Conservation (phyloP, 1,140 invertebrate species). For the Melanaphis sacchari region DNA sequence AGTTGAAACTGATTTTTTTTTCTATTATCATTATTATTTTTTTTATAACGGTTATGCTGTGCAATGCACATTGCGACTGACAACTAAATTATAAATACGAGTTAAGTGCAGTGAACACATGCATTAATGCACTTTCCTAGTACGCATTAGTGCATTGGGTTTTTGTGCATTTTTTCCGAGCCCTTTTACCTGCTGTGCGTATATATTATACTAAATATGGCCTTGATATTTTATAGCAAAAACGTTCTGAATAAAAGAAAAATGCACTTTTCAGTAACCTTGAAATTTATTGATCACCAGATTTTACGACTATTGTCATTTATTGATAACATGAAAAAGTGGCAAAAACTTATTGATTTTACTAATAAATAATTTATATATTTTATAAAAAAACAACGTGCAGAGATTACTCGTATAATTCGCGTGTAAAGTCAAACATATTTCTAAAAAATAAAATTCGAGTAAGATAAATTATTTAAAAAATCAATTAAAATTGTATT, state of each 20-base stretch:
- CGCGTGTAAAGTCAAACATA: too few relatives aligned
- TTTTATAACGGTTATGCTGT: not conserved
- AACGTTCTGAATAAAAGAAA: not conserved
- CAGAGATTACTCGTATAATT: too few relatives aligned
- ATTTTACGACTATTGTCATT: not conserved
- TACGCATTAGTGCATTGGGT: not conserved
- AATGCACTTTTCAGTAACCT: not conserved
- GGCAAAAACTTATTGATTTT: too few relatives aligned
- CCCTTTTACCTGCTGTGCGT: not conserved
- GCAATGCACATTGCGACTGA: not conserved
- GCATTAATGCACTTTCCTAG: not conserved
- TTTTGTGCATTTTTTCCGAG: not conserved
- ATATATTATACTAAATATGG: not conserved
- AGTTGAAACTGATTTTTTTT: not conserved
- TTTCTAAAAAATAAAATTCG: too few relatives aligned
- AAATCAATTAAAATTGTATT: too few relatives aligned
- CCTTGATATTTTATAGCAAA: not conserved
- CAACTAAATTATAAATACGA: slow-evolving; percentile 10
- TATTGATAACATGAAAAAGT: not conserved
- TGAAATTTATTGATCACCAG: not conserved
- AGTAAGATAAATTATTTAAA: too few relatives aligned
- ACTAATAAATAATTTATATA: too few relatives aligned
- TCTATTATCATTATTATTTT: not conserved
- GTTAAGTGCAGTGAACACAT: not conserved
- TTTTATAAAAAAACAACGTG: too few relatives aligned